Evolutionary conservation across 2,113 vertebrate species (phyloP), one percentile per base, ranked within the genome.

Genomic region (Rhynchopsitta pachyrhyncha): DNA sequence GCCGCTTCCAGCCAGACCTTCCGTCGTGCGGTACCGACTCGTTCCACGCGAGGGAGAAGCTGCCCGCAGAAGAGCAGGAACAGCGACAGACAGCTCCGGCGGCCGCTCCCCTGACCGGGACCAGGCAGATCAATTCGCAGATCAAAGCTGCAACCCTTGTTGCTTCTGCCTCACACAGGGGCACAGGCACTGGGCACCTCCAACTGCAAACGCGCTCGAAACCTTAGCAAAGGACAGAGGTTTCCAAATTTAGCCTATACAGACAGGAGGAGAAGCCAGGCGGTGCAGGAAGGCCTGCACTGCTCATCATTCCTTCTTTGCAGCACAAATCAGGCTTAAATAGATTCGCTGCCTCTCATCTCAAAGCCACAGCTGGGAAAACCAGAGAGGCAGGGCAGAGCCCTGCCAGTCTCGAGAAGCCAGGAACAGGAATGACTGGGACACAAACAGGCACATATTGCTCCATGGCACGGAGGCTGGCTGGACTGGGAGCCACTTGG

Each of bases 11-110:
- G 47, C 10, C 80, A 67, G 49, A 17, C 33, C 11, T 16, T n/a
- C 22, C 55, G 23, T 10, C 15, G 2, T 75, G 96, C 68, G 23
- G 33, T 95, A 52, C 93, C 83, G 4, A 23, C 11, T 2, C 1
- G 31, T 2, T 81, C 97, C 95, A 88, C 85, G 49, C 7, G 89
- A 95, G 96, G 95, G 94, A 87, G 66, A 67, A 76, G 78, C 77
- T 0, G 4, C 23, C 79, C 6, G 3, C 13, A 6, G 63, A 37
- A 39, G 5, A 74, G 37, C 1, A 2, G 50, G 24, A 29, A 37
- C 59, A 1, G 17, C 25, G 66, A 84, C 67, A 0, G 28, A 44
- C 14, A 18, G 55, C 47, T 70, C 35, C 62, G 15, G 16, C 10
- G 0, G 11, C 0, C 0, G 53, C 47, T 59, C 35, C 46, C 50